Percentiles rank a stretch among this genome's conserved stretches.
phyloP scores from a whole-genome alignment of 2,888 invertebrate species.

The Lingula anatina region DNA sequence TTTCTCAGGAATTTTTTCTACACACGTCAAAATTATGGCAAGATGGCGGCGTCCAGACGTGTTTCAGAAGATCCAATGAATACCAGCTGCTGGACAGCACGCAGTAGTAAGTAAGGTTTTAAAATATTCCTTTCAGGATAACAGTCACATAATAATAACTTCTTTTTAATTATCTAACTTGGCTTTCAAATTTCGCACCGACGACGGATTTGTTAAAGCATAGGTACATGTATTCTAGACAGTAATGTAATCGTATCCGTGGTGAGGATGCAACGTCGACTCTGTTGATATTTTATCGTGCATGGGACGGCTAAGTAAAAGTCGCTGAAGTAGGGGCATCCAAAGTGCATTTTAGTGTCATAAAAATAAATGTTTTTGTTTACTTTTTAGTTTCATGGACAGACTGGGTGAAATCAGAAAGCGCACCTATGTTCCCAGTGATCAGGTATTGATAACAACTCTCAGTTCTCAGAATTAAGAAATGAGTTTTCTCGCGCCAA shows the following conservation, averaged over 20 bases:
- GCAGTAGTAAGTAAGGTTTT: slow-evolving; percentile 69
- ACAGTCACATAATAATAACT: too few species aligned
- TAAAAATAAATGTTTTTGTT: slow-evolving; percentile 8
- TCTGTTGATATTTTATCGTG: too few species aligned
- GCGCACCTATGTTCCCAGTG: slow-evolving; percentile 65
- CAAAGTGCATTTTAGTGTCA: neutral
- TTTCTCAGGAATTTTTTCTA: slow-evolving; percentile 67
- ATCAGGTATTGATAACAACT: slow-evolving; percentile 49
- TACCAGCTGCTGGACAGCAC: slow-evolving; percentile 77
- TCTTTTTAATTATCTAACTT: too few species aligned
- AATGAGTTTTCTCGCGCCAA: neutral
- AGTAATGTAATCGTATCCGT: too few species aligned
- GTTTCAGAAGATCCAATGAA: slow-evolving; percentile 68
- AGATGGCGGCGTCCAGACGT: slow-evolving; percentile 67
- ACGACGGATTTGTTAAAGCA: neutral
- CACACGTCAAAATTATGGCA: slow-evolving; percentile 65
- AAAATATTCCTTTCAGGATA: too few species aligned
- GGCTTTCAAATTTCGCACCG: too few species aligned
- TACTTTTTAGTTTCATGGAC: slow-evolving; percentile 71
- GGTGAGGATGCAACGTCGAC: too few species aligned
- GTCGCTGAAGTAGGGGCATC: neutral
- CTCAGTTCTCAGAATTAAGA: neutral
- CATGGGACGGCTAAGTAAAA: too few species aligned
- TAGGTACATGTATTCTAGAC: neutral
- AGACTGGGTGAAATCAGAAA: slow-evolving; percentile 64